Percentiles rank a stretch among this genome's conserved stretches.
Conservation (phyloP, 2,888 invertebrate species). For the Aporophyla lueneburgensis region DNA sequence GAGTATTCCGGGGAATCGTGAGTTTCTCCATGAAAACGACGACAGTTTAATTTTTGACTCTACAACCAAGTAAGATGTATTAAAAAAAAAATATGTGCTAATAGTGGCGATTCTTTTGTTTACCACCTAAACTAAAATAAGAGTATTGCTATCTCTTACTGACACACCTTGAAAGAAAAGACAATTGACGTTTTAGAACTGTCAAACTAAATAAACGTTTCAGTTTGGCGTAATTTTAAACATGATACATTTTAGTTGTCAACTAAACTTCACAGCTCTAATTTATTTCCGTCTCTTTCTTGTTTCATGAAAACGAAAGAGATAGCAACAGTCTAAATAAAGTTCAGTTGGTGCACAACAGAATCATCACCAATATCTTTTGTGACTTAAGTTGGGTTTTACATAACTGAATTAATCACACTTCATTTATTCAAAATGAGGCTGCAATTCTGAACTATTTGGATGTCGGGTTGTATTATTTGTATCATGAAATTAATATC, state of each 20-base stretch:
- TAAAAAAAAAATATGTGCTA: background rate
- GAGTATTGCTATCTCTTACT: no score
- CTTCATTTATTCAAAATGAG: background rate
- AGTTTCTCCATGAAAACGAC: constrained; percentile 8
- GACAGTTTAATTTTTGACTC: constrained; percentile 22
- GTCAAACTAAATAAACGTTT: no score
- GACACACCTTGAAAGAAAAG: no score
- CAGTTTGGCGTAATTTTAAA: no score
- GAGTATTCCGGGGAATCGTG: constrained; percentile 16
- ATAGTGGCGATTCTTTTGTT: background rate
- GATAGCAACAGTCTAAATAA: no score
- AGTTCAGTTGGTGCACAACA: no score
- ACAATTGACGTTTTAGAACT: no score
- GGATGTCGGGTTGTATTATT: background rate
- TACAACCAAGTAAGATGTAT: constrained; percentile 12
- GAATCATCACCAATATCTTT: background rate
- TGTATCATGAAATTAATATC: background rate
- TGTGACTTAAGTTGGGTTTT: constrained; percentile 35
- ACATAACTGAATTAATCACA: background rate
- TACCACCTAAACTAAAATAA: no score
- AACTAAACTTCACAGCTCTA: no score
- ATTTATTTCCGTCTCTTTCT: no score
- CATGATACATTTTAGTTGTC: no score
- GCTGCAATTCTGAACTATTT: background rate
- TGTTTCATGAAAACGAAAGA: no score